These are phyloP conservation scores for Penaeus monodon DNA, from an alignment of 2,888 invertebrate species.

Conservation along the genomic window DNA sequence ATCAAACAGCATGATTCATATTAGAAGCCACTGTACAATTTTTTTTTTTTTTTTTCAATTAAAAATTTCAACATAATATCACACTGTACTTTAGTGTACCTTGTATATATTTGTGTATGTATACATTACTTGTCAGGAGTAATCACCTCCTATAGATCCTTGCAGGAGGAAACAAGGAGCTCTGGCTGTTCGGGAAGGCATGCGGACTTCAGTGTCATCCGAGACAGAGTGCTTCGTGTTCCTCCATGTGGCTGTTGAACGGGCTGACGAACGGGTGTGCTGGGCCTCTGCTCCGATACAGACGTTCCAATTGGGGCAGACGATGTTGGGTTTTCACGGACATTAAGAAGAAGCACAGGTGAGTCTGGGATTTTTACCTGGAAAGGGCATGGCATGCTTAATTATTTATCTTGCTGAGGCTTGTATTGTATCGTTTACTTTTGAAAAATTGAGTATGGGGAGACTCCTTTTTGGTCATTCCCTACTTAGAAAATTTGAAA, in stretches of 20 bases:
- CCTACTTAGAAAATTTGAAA: no score
- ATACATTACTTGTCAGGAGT: neutral
- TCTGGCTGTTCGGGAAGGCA: constrained; percentile 80
- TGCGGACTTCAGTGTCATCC: constrained; percentile 79
- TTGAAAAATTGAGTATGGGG: no score
- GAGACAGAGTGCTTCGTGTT: constrained; percentile 84
- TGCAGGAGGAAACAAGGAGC: constrained; percentile 83
- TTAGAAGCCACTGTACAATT: no score
- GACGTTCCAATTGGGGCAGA: constrained; percentile 79
- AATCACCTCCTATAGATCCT: constrained; percentile 73
- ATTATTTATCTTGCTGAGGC: constrained; percentile 35
- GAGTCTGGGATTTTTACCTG: constrained; percentile 28
- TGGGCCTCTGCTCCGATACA: constrained; percentile 79
- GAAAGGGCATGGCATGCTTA: neutral
- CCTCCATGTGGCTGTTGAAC: constrained; percentile 84
- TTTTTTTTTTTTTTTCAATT: no score
- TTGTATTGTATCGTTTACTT: no score
- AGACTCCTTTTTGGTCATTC: no score
- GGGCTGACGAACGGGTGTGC: constrained; percentile 83
- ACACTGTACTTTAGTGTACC: no score
- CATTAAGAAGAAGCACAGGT: constrained; percentile 89
- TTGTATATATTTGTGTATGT: no score
- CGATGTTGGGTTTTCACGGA: constrained; percentile 79
- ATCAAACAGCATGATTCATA: no score
- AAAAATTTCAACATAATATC: no score